A percentile compares a stretch with the other conserved stretches of the same genome.
Conservation (phyloP, 2,888 invertebrate species). For the Scaptomyza polygonia region DNA sequence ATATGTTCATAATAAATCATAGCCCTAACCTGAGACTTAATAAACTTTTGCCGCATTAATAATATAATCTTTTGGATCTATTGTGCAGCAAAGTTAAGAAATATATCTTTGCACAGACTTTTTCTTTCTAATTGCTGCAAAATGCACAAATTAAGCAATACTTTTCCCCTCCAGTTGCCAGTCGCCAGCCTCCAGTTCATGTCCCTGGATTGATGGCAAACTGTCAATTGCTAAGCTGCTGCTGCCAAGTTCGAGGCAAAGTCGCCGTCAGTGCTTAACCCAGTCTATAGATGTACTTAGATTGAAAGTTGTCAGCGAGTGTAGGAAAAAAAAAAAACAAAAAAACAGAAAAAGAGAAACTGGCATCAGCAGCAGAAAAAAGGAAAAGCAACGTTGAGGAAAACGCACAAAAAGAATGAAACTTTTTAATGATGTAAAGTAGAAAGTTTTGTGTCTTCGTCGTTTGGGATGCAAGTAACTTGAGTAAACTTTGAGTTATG, state of each 20-base stretch:
- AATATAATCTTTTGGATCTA: constrained; percentile 25
- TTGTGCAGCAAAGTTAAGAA: constrained; percentile 39
- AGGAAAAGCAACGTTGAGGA: constrained; percentile 26
- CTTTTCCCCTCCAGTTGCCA: constrained; percentile 27
- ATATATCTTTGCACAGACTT: constrained; percentile 33
- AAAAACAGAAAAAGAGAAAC: constrained; percentile 3
- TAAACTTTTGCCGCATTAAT: constrained; percentile 18
- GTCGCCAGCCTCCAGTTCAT: constrained; percentile 14
- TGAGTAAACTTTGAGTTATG: constrained; percentile 79
- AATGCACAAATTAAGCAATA: constrained; percentile 66
- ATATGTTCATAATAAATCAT: constrained; percentile 8
- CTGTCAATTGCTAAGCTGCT: constrained; percentile 72
- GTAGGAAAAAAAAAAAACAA: not conserved
- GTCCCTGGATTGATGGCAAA: constrained; percentile 62
- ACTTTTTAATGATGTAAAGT: constrained; percentile 84
- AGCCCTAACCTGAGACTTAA: constrained; percentile 15
- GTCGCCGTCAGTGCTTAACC: constrained; percentile 65
- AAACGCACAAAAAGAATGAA: constrained; percentile 68
- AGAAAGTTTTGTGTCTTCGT: constrained; percentile 81
- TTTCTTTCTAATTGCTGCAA: constrained; percentile 53
- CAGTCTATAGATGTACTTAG: constrained; percentile 63
- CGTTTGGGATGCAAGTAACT: constrained; percentile 69
- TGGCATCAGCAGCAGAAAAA: constrained; percentile 22
- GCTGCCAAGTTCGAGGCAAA: constrained; percentile 29
- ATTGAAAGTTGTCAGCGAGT: constrained; percentile 50